Base-by-base conservation (phyloP, 23 tunicate species). In the Ascidia mentula region DNA sequence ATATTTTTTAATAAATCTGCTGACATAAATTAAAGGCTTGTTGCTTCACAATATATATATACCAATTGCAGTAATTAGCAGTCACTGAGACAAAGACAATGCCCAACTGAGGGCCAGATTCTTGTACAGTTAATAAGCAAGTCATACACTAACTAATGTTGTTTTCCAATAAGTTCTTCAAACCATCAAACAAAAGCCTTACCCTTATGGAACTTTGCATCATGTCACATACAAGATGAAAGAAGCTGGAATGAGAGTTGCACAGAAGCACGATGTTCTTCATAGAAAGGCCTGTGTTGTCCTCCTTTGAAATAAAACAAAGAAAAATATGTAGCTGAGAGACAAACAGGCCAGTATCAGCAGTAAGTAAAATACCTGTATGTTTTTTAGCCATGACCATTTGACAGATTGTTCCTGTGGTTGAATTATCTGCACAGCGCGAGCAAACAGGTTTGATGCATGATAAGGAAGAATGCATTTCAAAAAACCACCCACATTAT, bases 361-460 rank as follows among this genome's bases (percentile, higher is more conserved):
- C n/a, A n/a, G n/a, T n/a, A n/a, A n/a, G n/a, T n/a, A n/a, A n/a
- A n/a, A 9, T 34, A 70, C 74, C 74, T 70, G 74, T 20, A 70
- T 30, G 32, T 9, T 34, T 70, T 70, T 34, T 3, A 70, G 74
- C 74, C 74, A 70, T 22, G 39, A 3, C 74, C 74, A 70, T 30
- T 70, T 70, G 34, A 45, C 53, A 35, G 40, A 18, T 24, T 40
- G 3, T 45, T 34, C 39, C 31, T 40, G 69, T 45, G 35, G 65
- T 4, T 59, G 40, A 0, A 79, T 20, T 28, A 83, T 38, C 73
- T 89, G 94, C 8, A 89, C 84, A 24, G 74, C 74, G 12, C 81
- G 69, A 26, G 83, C 84, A 83, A 89, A 89, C n/a, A 89, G 40
- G 45, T 89, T 89, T 18, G 84, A 82, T 59, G 45, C 79, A 60